Conservation (phyloP, 2,797 vertebrate species). For the Ataeniobius toweri region DNA sequence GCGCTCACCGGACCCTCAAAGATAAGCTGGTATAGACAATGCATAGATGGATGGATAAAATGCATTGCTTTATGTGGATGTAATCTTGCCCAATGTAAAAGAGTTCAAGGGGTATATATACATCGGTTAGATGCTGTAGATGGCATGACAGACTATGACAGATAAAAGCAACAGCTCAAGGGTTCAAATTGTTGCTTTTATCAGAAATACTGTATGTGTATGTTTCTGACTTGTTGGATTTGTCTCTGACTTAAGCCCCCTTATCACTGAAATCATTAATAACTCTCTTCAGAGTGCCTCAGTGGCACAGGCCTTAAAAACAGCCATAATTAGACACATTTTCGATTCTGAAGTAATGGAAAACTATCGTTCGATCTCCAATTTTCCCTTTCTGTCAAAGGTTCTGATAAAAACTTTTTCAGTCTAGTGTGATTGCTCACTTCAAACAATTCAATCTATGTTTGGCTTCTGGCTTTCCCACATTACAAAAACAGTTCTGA, state of each 20-base stretch:
- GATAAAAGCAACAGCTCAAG: background rate
- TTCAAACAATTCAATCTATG: background rate
- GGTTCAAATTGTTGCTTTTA: background rate
- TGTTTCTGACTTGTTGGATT: background rate
- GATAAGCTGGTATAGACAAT: background rate
- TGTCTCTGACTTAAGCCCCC: background rate
- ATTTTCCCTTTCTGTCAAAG: constrained; percentile 4
- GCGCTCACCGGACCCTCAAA: background rate
- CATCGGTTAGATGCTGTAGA: background rate
- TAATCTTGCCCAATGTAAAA: background rate
- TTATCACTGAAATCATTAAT: constrained; percentile 1
- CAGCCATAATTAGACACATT: background rate
- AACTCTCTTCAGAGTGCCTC: background rate
- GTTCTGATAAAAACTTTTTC: background rate
- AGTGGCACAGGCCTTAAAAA: background rate
- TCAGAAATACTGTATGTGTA: background rate
- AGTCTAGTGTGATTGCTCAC: background rate
- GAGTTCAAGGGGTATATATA: background rate
- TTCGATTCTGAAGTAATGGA: background rate
- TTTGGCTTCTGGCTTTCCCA: background rate
- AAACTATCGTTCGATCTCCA: background rate
- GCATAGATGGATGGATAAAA: background rate
- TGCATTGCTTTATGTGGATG: background rate
- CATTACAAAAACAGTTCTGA: background rate
- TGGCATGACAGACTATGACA: background rate